Evolutionary conservation across 2,797 vertebrate species (phyloP).

Genomic region (Alca torda): DNA sequence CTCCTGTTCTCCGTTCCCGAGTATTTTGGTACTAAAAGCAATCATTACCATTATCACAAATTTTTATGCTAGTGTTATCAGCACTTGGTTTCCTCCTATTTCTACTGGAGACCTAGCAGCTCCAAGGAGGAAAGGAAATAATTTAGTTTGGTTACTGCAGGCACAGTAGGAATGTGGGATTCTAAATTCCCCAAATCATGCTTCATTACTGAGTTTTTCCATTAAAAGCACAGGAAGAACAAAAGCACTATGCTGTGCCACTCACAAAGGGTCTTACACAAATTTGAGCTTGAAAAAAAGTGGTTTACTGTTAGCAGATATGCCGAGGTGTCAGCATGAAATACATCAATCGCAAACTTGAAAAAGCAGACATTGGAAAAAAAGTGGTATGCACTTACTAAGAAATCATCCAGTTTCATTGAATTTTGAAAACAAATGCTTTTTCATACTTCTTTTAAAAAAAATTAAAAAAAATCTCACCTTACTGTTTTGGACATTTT

Average conservation of each 20-base stretch:
- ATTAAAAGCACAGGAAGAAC: background rate
- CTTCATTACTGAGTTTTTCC: background rate
- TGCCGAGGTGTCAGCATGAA: background rate
- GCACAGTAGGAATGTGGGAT: background rate
- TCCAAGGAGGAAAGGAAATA: background rate
- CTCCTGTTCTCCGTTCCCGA: background rate
- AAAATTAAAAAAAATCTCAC: conserved; percentile 1
- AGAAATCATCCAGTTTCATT: background rate
- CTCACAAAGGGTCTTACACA: background rate
- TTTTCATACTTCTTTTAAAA: background rate
- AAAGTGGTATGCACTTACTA: background rate
- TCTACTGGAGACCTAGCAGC: background rate
- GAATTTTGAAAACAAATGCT: background rate
- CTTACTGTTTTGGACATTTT: conserved; percentile 57
- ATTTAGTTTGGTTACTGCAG: background rate
- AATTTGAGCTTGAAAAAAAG: background rate
- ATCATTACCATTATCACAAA: background rate
- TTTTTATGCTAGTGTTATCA: background rate
- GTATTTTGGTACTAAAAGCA: background rate
- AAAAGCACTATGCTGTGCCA: background rate
- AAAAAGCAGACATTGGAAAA: background rate
- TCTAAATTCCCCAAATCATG: background rate
- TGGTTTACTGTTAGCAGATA: background rate
- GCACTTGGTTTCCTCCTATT: background rate
- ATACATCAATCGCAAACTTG: background rate